phyloP scores from a whole-genome alignment of 37 sponge, comb jelly and placozoan species.

The Halichondria panicea region DNA sequence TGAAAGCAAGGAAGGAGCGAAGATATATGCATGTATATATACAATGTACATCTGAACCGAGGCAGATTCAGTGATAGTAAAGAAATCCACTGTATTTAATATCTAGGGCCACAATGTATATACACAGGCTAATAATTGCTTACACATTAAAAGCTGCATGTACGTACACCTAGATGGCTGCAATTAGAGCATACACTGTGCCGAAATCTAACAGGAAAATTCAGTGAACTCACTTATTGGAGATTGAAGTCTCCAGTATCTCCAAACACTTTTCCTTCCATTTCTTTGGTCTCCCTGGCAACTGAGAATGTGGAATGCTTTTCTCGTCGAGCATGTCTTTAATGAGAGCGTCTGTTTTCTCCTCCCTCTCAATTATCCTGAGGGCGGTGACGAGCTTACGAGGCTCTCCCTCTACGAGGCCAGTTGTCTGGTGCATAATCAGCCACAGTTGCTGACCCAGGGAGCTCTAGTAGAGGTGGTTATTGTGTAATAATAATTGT shows the following conservation, averaged over 20 bases:
- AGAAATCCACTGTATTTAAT: too few species aligned
- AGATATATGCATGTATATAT: too few species aligned
- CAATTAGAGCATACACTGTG: neutral
- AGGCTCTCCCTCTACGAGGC: constrained; percentile 44
- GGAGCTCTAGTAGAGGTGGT: constrained; percentile 28
- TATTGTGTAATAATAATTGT: too few species aligned
- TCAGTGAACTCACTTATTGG: constrained; percentile 47
- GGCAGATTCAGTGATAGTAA: too few species aligned
- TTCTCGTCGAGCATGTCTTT: constrained; percentile 41
- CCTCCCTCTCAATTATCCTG: constrained; percentile 88
- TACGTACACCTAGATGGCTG: constrained; percentile 5
- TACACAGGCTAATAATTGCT: constrained; percentile 19
- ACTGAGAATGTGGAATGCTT: constrained; percentile 26
- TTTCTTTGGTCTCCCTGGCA: constrained; percentile 78
- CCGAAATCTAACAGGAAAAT: neutral
- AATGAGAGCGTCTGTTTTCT: constrained; percentile 46
- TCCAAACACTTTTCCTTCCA: constrained; percentile 78
- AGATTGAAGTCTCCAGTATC: constrained; percentile 67
- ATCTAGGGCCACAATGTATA: too few species aligned
- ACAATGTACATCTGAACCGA: too few species aligned
- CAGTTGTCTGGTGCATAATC: constrained; percentile 18
- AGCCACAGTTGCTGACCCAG: constrained; percentile 75
- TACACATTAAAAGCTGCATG: constrained; percentile 25
- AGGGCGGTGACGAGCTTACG: constrained; percentile 78
- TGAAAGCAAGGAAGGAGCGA: too few species aligned